Base-by-base conservation (phyloP, 2,113 vertebrate genomes). In the Lota lota region DNA sequence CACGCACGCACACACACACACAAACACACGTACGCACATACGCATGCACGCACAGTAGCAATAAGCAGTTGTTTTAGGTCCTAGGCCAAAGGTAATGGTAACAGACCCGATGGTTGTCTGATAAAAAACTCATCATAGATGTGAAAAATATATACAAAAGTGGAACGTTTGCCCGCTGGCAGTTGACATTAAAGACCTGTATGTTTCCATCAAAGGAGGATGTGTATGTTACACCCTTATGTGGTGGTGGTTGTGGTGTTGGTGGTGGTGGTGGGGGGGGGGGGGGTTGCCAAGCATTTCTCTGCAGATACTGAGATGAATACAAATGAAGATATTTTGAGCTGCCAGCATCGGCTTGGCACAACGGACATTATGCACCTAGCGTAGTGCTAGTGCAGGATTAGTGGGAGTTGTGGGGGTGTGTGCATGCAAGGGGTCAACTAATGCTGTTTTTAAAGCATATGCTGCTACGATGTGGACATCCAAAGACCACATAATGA, bases 241-340 rank as follows among this genome's bases (percentile, higher is more conserved):
- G 28, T 33, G 28, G 28, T 33, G 28, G 4, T 33, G 28, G 28
- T 33, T 4, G 4, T 33, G 28, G 2, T 33, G 28, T 33, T 33
- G 28, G 4, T 4, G 28, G 28, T 33, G 28, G 7, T 33, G 28
- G 28, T 1, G 28, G 28, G 28, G 28, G 28, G 28, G 4, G 28
- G 83, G 59, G 75, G 79, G 78, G 71, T 74, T 83, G 73, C 75
- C 78, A 80, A 82, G 70, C 75, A 73, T 69, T 79, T 69, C 85
- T 86, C 74, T 79, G 74, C 74, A 85, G 83, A 83, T 73, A 83
- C 84, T 79, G 79, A 74, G 79, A 78, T 78, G 80, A 85, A 91
- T 88, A 86, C 85, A 86, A 89, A 91, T 87, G 85, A 84, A 82
- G 81, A 82, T 88, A 88, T 89, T 88, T 86, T 78, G 88, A 88